Evolutionary conservation across 2,113 vertebrate species (phyloP), one percentile per base, ranked within the genome.

Genomic region (Leptobrachium ailaonicum): DNA sequence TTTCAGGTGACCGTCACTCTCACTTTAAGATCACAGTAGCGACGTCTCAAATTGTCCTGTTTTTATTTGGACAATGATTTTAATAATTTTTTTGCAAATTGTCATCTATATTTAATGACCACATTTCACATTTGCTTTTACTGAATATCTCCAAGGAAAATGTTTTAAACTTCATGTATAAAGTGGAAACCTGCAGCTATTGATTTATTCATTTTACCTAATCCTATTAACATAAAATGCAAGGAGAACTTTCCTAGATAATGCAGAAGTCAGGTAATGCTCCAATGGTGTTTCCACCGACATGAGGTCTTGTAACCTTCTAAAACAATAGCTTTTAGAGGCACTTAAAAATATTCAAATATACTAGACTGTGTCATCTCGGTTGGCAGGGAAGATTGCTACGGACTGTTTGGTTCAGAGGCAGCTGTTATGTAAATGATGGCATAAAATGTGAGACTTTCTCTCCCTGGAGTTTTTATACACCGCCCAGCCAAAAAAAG

Each of bases 261-360:
- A 32, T 32, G 50, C 53, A 6, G 63, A 14, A 8, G 40, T 50
- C 8, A 12, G 44, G 53, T 69, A 70, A 69, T 77, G 50, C 53
- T n/a, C 2, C 69, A 77, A 45, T 44, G 41, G 41, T 77, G 66
- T 60, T 47, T 54, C 42, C 10, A 8, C 1, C 11, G n/a, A 14
- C 9, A 9, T 56, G 10, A 32, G 13, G 13, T 40, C 50, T 58
- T 44, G 50, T 77, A 40, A 6, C 56, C n/a, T 2, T 71, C 13
- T 66, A 66, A 44, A 56, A 79, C 44, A 54, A 73, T 12, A n/a
- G 47, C 47, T 56, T 58, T 73, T 80, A 67, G 50, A 43, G 70
- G 62, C 68, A 72, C 44, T 71, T 71, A 41, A 32, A 32, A 71
- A 14, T 54, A 4, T 14, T 41, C 40, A 13, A 6, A 13, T 53